Evolutionary conservation across 2,113 vertebrate genomes (phyloP).

Genomic region (Cyphomyrus discorhynchus): DNA sequence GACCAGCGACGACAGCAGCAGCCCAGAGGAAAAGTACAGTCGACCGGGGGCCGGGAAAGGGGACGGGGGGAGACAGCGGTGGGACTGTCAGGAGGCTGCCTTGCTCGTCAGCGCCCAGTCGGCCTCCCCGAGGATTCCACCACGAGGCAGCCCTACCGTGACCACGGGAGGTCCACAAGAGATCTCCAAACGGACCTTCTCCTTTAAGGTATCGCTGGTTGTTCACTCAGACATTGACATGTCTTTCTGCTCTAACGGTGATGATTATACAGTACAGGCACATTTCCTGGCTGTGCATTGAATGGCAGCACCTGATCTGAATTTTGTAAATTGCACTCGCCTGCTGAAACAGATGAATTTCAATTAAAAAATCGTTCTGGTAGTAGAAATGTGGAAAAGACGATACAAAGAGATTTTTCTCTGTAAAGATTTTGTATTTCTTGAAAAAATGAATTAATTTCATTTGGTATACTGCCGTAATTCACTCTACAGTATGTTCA

Average conservation of each 20-base stretch:
- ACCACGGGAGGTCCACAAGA: constrained; percentile 31
- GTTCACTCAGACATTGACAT: neutral
- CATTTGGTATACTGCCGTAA: neutral
- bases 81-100: constrained; percentile 33
- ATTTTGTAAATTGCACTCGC: neutral
- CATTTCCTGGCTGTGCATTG: neutral
- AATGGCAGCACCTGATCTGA: neutral
- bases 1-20: constrained; percentile 67
- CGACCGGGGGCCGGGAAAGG: constrained; percentile 43
- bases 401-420: neutral
- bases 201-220: constrained; percentile 68
- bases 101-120: neutral
- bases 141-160: neutral
- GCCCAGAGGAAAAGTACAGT: constrained; percentile 64
- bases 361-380: neutral
- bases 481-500: neutral
- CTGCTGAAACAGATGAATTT: neutral
- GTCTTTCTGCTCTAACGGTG: neutral
- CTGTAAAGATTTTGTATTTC: neutral
- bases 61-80: constrained; percentile 42
- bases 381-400: neutral
- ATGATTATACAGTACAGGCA: neutral
- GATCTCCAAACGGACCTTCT: constrained; percentile 56
- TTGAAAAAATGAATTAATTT: neutral
- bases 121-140: neutral